Evolutionary conservation across 1,140 invertebrate species (phyloP).

Genomic region (Lycorma delicatula): DNA sequence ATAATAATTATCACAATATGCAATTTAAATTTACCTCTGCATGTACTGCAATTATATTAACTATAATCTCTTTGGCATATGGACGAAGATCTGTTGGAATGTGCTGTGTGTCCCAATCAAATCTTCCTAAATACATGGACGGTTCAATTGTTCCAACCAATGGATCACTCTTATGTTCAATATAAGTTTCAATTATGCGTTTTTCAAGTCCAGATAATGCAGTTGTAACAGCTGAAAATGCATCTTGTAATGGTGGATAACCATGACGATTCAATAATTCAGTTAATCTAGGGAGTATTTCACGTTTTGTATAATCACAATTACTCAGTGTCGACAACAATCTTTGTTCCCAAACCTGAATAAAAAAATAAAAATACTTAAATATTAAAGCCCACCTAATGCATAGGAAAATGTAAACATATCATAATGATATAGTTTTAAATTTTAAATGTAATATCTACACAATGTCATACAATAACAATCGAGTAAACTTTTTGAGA

Average conservation of each 20-base stretch:
- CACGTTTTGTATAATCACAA: constrained; percentile 70
- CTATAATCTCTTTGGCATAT: constrained; percentile 87
- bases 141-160: constrained; percentile 89
- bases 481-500: too few relatives aligned
- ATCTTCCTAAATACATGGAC: constrained; percentile 81
- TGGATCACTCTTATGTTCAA: constrained; percentile 88
- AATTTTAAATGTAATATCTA: too few relatives aligned
- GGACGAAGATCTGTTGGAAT: constrained; percentile 68
- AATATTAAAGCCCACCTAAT: background rate
- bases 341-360: constrained; percentile 63
- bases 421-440: too few relatives aligned
- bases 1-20: too few relatives aligned
- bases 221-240: constrained; percentile 46
- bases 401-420: background rate
- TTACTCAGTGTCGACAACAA: constrained; percentile 83
- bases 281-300: constrained; percentile 59
- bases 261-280: constrained; percentile 52
- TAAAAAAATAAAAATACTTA: constrained; percentile 27
- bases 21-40: constrained; percentile 64
- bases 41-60: constrained; percentile 86
- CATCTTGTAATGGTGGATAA: constrained; percentile 59
- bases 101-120: constrained; percentile 73
- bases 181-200: constrained; percentile 69
- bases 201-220: constrained; percentile 55
- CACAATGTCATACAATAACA: too few relatives aligned